Evolutionary conservation across 2,113 vertebrate species (phyloP), one percentile per base, ranked within the genome.

Genomic region (Melanostigma gelatinosum): DNA sequence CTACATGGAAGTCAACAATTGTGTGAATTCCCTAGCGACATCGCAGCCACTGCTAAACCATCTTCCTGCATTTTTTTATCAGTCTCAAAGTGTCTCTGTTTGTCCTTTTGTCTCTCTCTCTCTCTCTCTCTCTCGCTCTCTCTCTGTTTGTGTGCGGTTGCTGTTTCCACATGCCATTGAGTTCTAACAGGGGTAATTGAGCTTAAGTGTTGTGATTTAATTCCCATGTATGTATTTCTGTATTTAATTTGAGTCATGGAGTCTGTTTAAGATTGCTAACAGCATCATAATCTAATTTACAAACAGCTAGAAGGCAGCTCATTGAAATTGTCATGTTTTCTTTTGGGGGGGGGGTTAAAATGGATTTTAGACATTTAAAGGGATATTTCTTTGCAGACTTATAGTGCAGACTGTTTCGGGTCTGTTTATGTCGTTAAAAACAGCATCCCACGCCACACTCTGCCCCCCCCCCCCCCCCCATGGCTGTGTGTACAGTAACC

Each of bases 1-100:
- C 84, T 83, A 93, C 91, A 93, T 92, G 86, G 87, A 91, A 88
- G 88, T 90, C 88, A 91, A 91, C 92, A 90, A 92, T 93, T 85
- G 89, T 88, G 86, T 87, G 85, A 90, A 93, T 91, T 91, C 89
- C 87, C 88, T n/a, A 42, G 87, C 16, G 80, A 89, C 84, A 78
- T 83, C 10, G 61, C 87, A 86, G 79, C 77, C 86, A 81, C 85
- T 52, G 75, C 90, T 86, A 85, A 88, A 92, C 74, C 82, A 84
- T 78, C 86, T 86, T 82, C 80, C 80, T 89, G 89, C 75, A 85
- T 88, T 88, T 92, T 92, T 90, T 90, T 75, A 89, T 88, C 73
- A 83, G n/a, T 81, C 75, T 75, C 67, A 58, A 3, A 82, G 68
- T 79, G 63, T 91, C 81, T 91, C 76, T 44, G 50, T 88, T 83